Conservation (phyloP, 2,888 invertebrate genomes). For the Sisyra terminalis region DNA sequence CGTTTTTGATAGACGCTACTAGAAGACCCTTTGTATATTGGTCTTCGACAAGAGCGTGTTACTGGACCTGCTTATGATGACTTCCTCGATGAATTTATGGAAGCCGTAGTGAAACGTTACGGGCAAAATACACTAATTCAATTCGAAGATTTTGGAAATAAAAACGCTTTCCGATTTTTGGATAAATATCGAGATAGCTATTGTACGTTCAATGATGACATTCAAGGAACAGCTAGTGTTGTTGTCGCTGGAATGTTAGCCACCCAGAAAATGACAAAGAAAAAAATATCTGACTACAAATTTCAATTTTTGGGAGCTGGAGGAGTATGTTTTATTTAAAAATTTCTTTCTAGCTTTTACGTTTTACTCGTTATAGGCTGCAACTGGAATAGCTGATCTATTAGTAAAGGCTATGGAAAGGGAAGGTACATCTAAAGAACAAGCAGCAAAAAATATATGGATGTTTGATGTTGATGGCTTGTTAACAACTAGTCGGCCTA, state of each 20-base stretch:
- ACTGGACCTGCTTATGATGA: constrained; percentile 80
- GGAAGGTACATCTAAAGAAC: constrained; percentile 45
- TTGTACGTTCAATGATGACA: constrained; percentile 98
- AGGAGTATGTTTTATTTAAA: constrained; percentile 34
- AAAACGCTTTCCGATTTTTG: constrained; percentile 89
- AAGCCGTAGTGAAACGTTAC: constrained; percentile 72
- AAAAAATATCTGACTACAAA: constrained; percentile 63
- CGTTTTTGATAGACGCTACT: constrained; percentile 43
- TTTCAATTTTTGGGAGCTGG: constrained; percentile 95
- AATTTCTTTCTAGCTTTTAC: constrained; percentile 8
- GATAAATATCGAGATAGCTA: constrained; percentile 80
- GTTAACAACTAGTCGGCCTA: constrained; percentile 73
- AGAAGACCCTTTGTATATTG: constrained; percentile 90
- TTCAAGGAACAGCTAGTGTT: constrained; percentile 94
- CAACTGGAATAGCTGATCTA: constrained; percentile 58
- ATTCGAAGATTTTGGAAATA: constrained; percentile 88
- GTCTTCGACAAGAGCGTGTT: constrained; percentile 69
- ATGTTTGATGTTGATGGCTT: constrained; percentile 94
- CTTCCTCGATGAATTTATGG: constrained; percentile 95
- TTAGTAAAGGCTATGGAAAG: constrained; percentile 84
- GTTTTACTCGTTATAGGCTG: constrained; percentile 55
- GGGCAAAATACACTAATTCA: constrained; percentile 74
- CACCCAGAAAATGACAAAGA: constrained; percentile 68
- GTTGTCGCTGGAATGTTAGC: constrained; percentile 92
- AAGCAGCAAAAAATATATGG: constrained; percentile 43